Percentiles rank a stretch among this genome's conserved stretches.
Evolutionary conservation across 2,888 invertebrate species (phyloP).

Genomic region (Vanessa cardui): DNA sequence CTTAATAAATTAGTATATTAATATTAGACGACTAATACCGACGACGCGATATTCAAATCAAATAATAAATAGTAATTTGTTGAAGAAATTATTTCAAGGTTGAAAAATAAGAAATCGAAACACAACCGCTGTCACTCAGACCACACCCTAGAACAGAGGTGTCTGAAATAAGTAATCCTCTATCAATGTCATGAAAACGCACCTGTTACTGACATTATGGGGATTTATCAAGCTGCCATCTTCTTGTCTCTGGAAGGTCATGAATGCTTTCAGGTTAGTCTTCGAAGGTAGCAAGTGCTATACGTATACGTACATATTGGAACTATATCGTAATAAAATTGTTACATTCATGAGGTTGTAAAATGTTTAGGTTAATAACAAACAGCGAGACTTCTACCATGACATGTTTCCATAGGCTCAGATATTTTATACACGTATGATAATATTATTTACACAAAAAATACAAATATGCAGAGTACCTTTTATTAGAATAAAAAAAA

Average conservation of each 20-base stretch:
- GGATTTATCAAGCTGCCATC: slow-evolving; percentile 44
- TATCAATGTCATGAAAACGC: slow-evolving; percentile 49
- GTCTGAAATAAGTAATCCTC: slow-evolving; percentile 44
- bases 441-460: background rate
- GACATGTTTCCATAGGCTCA: too few relatives aligned
- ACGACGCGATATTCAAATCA: too few relatives aligned
- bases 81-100: background rate
- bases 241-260: slow-evolving; percentile 15
- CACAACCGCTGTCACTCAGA: slow-evolving; percentile 21
- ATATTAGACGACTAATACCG: too few relatives aligned
- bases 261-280: slow-evolving; percentile 11
- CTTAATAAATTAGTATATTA: too few relatives aligned
- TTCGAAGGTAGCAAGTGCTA: background rate
- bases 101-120: background rate
- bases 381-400: too few relatives aligned
- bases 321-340: slow-evolving; percentile 7
- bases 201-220: slow-evolving; percentile 49
- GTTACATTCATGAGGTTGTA: too few relatives aligned
- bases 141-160: slow-evolving; percentile 28
- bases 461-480: too few relatives aligned
- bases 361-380: too few relatives aligned
- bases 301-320: slow-evolving; percentile 8
- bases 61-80: background rate
- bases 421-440: background rate
- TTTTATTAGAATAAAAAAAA: too few relatives aligned